Conservation (phyloP, 2,888 invertebrate genomes). For the Smittia sp. region DNA sequence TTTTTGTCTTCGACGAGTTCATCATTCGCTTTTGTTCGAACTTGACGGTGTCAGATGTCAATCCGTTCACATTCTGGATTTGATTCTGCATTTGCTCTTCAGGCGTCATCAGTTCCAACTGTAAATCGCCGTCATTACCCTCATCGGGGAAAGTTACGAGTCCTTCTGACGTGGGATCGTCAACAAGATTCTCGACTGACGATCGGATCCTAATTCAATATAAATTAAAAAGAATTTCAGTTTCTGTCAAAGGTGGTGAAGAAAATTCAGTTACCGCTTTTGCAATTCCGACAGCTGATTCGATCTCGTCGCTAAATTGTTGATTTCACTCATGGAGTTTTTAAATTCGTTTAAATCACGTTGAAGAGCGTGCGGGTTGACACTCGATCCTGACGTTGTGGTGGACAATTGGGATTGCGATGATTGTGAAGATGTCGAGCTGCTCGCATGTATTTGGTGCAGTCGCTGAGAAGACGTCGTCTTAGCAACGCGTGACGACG, state of each 20-base stretch:
- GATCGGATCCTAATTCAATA: constrained; percentile 59
- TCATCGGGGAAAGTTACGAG: constrained; percentile 79
- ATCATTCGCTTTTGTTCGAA: constrained; percentile 81
- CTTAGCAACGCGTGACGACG: constrained; percentile 48
- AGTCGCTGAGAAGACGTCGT: constrained; percentile 54
- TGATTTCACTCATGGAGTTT: constrained; percentile 84
- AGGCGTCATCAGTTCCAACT: constrained; percentile 51
- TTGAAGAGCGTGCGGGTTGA: constrained; percentile 79
- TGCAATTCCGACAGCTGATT: constrained; percentile 44
- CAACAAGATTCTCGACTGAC: constrained; percentile 77
- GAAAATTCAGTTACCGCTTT: constrained; percentile 42
- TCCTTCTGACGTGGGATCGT: constrained; percentile 63
- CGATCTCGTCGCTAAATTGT: constrained; percentile 58
- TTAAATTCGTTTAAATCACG: constrained; percentile 73
- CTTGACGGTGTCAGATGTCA: constrained; percentile 64
- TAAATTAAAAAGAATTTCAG: background rate
- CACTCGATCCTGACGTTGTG: constrained; percentile 61
- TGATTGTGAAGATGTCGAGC: constrained; percentile 26
- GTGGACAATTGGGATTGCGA: constrained; percentile 43
- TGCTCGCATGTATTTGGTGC: constrained; percentile 53
- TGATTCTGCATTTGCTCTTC: constrained; percentile 43
- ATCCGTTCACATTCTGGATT: constrained; percentile 43
- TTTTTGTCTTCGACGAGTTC: constrained; percentile 73
- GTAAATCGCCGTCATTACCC: constrained; percentile 60
- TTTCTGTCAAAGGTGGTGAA: background rate